Base-by-base conservation (phyloP, 2,113 vertebrate species). In the Hydropotes inermis region DNA sequence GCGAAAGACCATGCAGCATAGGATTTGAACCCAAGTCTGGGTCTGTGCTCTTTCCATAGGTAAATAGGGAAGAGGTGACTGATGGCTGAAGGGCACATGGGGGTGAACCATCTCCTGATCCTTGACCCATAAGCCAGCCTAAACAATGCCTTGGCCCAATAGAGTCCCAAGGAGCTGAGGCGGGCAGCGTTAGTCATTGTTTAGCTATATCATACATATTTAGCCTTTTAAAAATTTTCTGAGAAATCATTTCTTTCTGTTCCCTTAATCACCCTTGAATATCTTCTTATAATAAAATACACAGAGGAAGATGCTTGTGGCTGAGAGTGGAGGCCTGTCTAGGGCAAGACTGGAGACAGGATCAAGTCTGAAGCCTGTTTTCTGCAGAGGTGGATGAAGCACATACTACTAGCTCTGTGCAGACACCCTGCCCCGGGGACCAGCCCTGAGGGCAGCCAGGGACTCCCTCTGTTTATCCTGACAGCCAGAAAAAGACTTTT, bases 201-300 rank as follows among this genome's bases (percentile, higher is more conserved):
- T 98, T 97, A 97, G 78, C 39, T 78, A 43, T 10, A 45, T 82
- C 85, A 81, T 74, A 88, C 88, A 52, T 91, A 95, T 55, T 98
- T 89, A 98, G 93, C 95, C 94, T 97, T 98, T 96, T 78, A 97
- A 93, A 95, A 81, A 82, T 97, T 88, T 95, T 96, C 96, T 98
- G 83, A 14, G 98, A 98, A 98, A 97, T 98, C 92, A 98, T 97
- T 94, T 98, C 74, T 95, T 74, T 86, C 95, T 87, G 97, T 61
- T 97, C 94, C 92, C 96, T 97, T 98, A 98, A 87, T 97, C 9
- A 76, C 97, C 95, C 96, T 98, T 95, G 97, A 98, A 79, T 97
- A 91, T 45, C 93, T 92, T 64, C 55, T 84, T 93, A 96, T 76
- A 97, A 98, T 84, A 43, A 97, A 96, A 50, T 47, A 28, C 3